Evolutionary conservation across 2,888 invertebrate genomes (phyloP), one percentile per base, ranked within the genome.

Genomic region (Sepioteuthis lessoniana): DNA sequence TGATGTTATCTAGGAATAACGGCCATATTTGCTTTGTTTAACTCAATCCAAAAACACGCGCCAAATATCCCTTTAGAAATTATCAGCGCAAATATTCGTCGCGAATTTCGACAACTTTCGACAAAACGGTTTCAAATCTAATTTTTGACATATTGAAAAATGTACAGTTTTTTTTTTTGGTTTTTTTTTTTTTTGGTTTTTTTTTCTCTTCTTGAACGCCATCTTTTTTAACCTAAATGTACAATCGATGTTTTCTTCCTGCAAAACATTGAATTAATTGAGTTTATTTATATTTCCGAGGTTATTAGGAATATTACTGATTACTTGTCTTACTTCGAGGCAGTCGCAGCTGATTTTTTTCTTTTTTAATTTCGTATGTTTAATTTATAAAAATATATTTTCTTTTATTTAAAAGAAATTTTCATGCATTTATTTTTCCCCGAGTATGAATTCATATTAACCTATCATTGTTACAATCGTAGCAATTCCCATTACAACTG

Each of bases 41-140:
- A 76, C 76, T 76, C 76, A 76, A 76, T 76, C 76, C 13, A n/a
- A 76, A n/a, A 76, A 76, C 4, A 76, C n/a, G n/a, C 76, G 76
- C 13, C 76, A 76, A 76, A 76, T 76, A n/a, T 76, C 76, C 76
- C 76, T n/a, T 76, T 76, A 76, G 76, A 76, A 76, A 76, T 76
- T 76, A 76, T n/a, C n/a, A 35, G 35, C 76, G 19, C 25, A 25
- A 55, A 55, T 25, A 55, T 55, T 55, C 55, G 21, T 55, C 76
- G 35, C 76, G n/a, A 76, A 76, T 76, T 76, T 76, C 76, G 16
- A n/a, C 76, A 76, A 76, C 76, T 76, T n/a, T 76, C 76, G 35
- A 76, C 76, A 76, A 76, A 76, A 76, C 76, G n/a, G n/a, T 76
- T 76, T 76, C 35, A 76, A 76, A 76, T 76, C 76, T 76, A 76